These are phyloP conservation scores for Cyanistes caeruleus DNA, from an alignment of 2,113 vertebrate species.

Conservation along the genomic window DNA sequence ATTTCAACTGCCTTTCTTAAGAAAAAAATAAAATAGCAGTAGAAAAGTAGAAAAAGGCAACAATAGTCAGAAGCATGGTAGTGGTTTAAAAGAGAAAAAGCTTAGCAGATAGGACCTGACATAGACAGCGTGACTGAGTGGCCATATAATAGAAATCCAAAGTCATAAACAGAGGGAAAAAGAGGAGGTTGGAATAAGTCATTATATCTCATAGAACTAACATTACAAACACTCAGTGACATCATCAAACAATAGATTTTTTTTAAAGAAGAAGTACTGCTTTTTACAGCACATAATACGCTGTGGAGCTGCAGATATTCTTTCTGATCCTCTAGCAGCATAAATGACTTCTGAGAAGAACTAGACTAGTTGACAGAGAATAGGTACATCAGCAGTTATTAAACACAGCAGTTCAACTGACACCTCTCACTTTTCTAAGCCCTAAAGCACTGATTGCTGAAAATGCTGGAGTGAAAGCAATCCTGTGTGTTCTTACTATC, in stretches of 20 bases:
- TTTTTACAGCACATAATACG: neutral
- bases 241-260: neutral
- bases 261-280: neutral
- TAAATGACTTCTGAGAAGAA: neutral
- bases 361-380: neutral
- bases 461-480: neutral
- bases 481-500: neutral
- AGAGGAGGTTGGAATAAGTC: neutral
- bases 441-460: neutral
- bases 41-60: neutral
- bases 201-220: neutral
- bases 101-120: neutral
- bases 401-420: neutral
- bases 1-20: neutral
- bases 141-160: neutral
- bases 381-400: neutral
- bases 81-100: neutral
- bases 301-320: neutral
- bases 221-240: neutral
- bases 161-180: neutral
- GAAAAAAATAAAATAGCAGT: neutral
- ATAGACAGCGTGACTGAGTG: neutral
- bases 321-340: neutral
- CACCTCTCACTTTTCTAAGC: neutral
- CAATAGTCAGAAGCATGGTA: neutral